Conservation (phyloP, 2,113 vertebrate genomes). For the Eublepharis macularius region DNA sequence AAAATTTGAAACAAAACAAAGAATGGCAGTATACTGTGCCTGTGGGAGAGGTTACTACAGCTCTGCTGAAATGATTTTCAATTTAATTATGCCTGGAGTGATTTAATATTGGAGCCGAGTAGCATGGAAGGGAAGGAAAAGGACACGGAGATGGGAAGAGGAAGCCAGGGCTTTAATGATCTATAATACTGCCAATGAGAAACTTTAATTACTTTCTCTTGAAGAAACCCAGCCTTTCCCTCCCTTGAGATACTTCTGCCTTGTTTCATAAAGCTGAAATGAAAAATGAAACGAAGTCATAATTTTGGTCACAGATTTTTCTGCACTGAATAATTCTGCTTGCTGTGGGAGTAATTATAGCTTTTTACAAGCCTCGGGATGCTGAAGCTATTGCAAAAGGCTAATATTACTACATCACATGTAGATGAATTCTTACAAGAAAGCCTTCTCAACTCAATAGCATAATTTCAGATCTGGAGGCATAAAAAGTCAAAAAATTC, state of each 20-base stretch:
- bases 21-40: slow-evolving; percentile 35
- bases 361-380: background rate
- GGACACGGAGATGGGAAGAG: slow-evolving; percentile 49
- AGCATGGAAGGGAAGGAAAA: slow-evolving; percentile 55
- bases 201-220: slow-evolving; percentile 63
- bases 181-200: slow-evolving; percentile 47
- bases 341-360: background rate
- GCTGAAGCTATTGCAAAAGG: background rate
- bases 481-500: background rate
- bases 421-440: background rate
- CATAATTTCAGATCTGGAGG: background rate
- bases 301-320: slow-evolving; percentile 17
- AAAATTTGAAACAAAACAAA: slow-evolving; percentile 50
- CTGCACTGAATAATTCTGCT: background rate
- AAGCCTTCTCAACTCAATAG: background rate
- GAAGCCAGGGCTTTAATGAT: slow-evolving; percentile 57
- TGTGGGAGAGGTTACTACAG: slow-evolving; percentile 36
- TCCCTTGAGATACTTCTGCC: background rate
- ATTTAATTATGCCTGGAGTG: slow-evolving; percentile 48
- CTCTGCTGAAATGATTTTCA: slow-evolving; percentile 59
- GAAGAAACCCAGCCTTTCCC: slow-evolving; percentile 51
- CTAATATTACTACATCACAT: background rate
- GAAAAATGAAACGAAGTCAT: background rate
- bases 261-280: background rate
- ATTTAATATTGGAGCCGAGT: slow-evolving; percentile 61